Percentiles rank a stretch among this genome's conserved stretches.
Conservation (phyloP, 1,140 invertebrate species). For the Arctopsyche grandis region DNA sequence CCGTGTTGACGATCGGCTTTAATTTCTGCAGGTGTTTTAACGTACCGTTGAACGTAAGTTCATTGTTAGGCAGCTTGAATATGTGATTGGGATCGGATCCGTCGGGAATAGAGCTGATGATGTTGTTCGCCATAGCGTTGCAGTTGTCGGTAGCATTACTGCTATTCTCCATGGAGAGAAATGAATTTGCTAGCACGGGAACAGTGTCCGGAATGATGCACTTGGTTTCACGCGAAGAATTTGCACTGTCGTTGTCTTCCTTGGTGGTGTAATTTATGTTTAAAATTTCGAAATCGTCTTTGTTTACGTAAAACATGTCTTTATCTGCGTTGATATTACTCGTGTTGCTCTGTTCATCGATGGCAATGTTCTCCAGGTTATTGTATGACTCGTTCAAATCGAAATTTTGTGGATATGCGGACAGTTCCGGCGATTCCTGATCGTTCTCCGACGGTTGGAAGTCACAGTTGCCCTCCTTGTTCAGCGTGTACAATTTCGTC, state of each 20-base stretch:
- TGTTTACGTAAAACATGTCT: not conserved
- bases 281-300: not conserved
- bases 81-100: conserved; percentile 56
- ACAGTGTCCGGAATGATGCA: conserved; percentile 16
- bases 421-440: too few species aligned
- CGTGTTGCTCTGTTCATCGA: not conserved
- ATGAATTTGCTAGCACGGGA: conserved; percentile 60
- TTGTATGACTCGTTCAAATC: not conserved
- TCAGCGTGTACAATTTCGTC: not conserved
- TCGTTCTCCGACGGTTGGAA: too few species aligned
- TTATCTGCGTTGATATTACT: not conserved
- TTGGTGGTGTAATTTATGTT: conserved; percentile 10
- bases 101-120: conserved; percentile 54
- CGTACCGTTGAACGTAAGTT: conserved; percentile 64
- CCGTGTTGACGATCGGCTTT: conserved; percentile 61
- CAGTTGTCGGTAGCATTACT: conserved; percentile 64
- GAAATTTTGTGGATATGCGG: not conserved
- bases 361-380: not conserved
- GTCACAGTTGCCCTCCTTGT: too few species aligned
- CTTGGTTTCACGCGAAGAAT: not conserved
- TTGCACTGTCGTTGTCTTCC: not conserved
- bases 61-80: conserved; percentile 64
- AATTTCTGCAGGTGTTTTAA: conserved; percentile 64
- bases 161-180: conserved; percentile 64
- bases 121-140: conserved; percentile 57